These are phyloP conservation scores for Chydorus sphaericus DNA, from an alignment of 2,888 invertebrate species.

Conservation along the genomic window DNA sequence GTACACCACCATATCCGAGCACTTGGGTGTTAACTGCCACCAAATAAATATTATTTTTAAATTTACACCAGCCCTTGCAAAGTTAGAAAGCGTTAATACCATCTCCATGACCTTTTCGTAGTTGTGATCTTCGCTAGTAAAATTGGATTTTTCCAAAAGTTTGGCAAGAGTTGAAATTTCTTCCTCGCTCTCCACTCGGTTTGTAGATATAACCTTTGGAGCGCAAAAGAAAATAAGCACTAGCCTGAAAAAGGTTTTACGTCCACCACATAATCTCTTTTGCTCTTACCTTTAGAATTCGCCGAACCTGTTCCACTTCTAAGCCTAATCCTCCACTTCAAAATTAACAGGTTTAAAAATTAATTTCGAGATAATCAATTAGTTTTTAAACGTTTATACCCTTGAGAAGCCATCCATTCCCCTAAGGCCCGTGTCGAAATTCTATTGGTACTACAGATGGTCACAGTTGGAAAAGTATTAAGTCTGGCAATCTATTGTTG, in stretches of 20 bases:
- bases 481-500: not conserved
- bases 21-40: constrained; percentile 15
- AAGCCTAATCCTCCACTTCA: no score
- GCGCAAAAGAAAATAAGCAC: no score
- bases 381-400: no score
- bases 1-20: constrained; percentile 3
- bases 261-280: no score
- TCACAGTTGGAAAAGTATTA: not conserved
- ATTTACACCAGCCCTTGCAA: not conserved
- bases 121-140: not conserved
- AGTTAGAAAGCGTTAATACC: not conserved
- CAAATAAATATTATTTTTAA: not conserved
- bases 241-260: no score
- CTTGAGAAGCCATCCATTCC: not conserved
- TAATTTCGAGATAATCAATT: no score
- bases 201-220: not conserved
- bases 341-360: no score
- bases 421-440: constrained; percentile 3
- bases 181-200: not conserved
- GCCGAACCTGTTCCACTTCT: no score
- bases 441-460: constrained; percentile 3
- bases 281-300: no score
- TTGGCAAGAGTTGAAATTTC: not conserved
- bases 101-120: not conserved
- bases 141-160: not conserved